phyloP scores from a whole-genome alignment of 2,888 invertebrate species.

The Adelognathus sp. region DNA sequence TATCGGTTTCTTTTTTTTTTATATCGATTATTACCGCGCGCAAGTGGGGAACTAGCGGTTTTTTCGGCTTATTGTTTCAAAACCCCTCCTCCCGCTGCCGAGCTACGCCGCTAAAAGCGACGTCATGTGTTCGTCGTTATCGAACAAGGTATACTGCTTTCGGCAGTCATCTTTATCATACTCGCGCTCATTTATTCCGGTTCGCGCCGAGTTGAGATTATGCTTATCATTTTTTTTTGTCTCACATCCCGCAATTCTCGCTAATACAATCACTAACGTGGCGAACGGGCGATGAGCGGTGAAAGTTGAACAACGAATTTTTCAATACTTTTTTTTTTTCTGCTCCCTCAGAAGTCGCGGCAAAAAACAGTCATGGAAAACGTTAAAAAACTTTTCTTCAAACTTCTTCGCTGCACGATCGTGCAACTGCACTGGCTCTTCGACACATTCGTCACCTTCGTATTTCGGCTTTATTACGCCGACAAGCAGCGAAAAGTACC shows the following conservation, averaged over 20 bases:
- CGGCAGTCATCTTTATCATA: background rate
- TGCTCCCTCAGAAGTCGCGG: background rate
- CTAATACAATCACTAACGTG: background rate
- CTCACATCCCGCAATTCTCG: background rate
- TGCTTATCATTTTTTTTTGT: background rate
- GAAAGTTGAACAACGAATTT: background rate
- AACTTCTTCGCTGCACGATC: conserved; percentile 68
- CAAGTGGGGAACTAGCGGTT: too few relatives aligned
- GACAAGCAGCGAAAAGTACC: conserved; percentile 78
- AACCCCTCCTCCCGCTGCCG: too few relatives aligned
- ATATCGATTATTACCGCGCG: too few relatives aligned
- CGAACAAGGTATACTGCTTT: conserved; percentile 48
- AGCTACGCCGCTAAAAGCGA: too few relatives aligned
- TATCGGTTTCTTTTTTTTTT: too few relatives aligned
- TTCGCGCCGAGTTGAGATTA: background rate
- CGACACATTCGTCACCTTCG: conserved; percentile 80
- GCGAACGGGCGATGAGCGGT: background rate
- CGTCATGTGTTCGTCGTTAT: conserved; percentile 57
- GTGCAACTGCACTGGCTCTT: conserved; percentile 76
- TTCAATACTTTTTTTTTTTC: background rate
- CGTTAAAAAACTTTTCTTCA: conserved; percentile 59
- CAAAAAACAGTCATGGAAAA: conserved; percentile 33
- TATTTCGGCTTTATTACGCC: conserved; percentile 81
- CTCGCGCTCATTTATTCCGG: background rate
- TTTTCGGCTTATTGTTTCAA: too few relatives aligned